Percentiles rank a stretch among this genome's conserved stretches.
Evolutionary conservation across 2,797 vertebrate species (phyloP).

Genomic region (Phyllotis vaccarum): DNA sequence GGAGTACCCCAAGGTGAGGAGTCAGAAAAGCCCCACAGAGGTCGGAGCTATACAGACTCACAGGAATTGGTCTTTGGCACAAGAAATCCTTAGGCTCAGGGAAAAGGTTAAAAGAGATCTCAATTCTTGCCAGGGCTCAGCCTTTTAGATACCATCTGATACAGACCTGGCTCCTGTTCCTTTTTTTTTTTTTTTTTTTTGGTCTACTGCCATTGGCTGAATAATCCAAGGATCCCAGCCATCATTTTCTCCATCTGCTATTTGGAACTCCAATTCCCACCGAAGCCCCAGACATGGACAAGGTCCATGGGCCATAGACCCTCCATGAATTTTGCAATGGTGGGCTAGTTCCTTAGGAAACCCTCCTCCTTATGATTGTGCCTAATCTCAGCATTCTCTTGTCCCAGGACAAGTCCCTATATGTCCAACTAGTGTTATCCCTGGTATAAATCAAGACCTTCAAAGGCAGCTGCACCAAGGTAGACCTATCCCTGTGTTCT

Average conservation of each 20-base stretch:
- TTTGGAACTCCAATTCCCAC: background rate
- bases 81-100: background rate
- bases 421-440: background rate
- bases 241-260: background rate
- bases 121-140: background rate
- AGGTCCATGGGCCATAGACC: background rate
- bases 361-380: too few relatives aligned
- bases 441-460: background rate
- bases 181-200: background rate
- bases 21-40: background rate
- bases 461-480: background rate
- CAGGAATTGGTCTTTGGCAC: background rate
- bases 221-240: background rate
- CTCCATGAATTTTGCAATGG: background rate
- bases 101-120: background rate
- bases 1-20: rapidly evolving
- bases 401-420: background rate
- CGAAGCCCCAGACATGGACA: background rate
- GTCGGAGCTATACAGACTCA: background rate
- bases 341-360: background rate
- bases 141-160: background rate
- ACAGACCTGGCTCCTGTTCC: background rate
- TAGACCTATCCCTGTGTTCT: rapidly evolving
- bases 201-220: background rate
- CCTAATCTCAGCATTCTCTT: background rate